Evolutionary conservation across 1,140 invertebrate species (phyloP), one percentile per base, ranked within the genome.

Genomic region (Orius laevigatus): DNA sequence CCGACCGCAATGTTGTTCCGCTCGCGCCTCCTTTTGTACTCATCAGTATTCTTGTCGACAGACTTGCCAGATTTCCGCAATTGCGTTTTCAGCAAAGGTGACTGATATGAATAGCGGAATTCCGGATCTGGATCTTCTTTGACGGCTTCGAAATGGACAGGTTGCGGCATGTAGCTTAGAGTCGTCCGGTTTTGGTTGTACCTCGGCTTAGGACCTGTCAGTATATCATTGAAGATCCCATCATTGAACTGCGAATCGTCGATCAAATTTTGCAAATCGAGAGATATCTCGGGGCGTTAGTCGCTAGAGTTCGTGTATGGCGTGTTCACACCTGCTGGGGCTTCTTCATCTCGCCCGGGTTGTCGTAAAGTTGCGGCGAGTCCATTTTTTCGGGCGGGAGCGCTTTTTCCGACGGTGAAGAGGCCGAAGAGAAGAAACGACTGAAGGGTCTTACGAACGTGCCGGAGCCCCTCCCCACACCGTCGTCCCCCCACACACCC

Each of bases 1-100:
- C 42, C 92, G 70, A 98, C 94, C 0, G 93, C 93, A 55, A 97
- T 89, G 66, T 98, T 98, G 67, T 98, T 98, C 43, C 93, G 72
- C 59, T 95, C 90, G 9, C 93, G 71, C 38, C 92, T 70, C 49
- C 88, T 68, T 53, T 86, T 75, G 66, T 98, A 97, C 63, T 97
- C 92, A 57, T 94, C 87, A 54, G 81, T 89, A 41, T 83, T 81
- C 68, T 93, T 93, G 70, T 91, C 88, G 53, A 88, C 71, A 38
- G 75, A 72, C 66, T 89, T 90, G 42, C 73, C 68, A 42, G n/a
- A n/a, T 58, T 84, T 81, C 46, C 79, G 67, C 56, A 67, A 64
- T 54, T 72, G 62, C 60, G 45, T 53, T 42, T 58, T 57, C 20
- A 55, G 45, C 31, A 56, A 51, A 12, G 57, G 51, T 36, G 49